Conservation (phyloP, 1,140 invertebrate genomes). For the Pinna nobilis region DNA sequence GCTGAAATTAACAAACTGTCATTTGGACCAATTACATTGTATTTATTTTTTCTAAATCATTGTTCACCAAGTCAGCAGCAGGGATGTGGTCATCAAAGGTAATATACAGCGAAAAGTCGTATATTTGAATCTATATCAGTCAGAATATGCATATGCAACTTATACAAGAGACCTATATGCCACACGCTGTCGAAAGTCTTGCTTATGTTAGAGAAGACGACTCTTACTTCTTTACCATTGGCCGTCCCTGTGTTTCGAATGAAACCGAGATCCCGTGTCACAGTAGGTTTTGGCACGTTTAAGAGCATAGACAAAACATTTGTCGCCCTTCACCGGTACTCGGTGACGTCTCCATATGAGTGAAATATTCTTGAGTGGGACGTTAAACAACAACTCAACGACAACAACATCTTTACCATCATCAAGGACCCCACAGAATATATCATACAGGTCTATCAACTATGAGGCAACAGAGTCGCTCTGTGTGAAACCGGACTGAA, state of each 20-base stretch:
- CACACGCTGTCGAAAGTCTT: constrained; percentile 30
- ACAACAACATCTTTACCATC: constrained; percentile 14
- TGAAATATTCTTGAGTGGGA: too few relatives aligned
- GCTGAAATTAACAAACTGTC: neutral
- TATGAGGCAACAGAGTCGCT: neutral
- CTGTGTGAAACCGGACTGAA: constrained; percentile 3
- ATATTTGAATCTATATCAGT: neutral
- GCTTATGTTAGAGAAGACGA: constrained; percentile 26
- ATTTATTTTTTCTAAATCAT: neutral
- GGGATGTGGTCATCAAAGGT: neutral
- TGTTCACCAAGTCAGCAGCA: neutral
- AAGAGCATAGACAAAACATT: too few relatives aligned
- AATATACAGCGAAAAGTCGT: neutral
- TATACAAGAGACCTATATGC: constrained; percentile 20
- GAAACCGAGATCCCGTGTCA: too few relatives aligned
- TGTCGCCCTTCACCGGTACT: too few relatives aligned
- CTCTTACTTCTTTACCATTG: too few relatives aligned
- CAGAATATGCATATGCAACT: constrained; percentile 6
- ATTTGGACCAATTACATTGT: neutral
- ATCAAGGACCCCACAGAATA: constrained; percentile 3
- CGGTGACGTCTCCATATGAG: too few relatives aligned
- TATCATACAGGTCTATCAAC: neutral
- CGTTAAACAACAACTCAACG: too few relatives aligned
- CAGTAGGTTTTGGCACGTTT: too few relatives aligned
- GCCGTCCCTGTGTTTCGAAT: too few relatives aligned